phyloP scores from a whole-genome alignment of 1,140 invertebrate genomes.

The Drosophila bifasciata region DNA sequence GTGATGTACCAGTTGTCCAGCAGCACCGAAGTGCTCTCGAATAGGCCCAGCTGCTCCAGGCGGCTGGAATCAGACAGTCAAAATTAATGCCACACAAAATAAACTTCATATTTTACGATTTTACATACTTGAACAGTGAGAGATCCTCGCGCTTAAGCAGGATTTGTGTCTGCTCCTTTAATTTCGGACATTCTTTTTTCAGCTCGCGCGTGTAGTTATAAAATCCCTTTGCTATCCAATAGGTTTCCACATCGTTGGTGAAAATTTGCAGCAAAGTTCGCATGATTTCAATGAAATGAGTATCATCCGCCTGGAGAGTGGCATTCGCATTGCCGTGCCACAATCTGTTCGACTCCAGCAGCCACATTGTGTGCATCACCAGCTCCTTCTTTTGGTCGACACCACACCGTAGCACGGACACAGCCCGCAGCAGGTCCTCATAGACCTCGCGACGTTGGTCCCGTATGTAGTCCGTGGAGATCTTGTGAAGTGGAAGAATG shows the following conservation, averaged over 20 bases:
- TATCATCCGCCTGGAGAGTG: slow-evolving; percentile 85
- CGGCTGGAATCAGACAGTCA: slow-evolving; percentile 78
- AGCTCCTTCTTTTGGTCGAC: slow-evolving; percentile 85
- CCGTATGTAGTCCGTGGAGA: slow-evolving; percentile 90
- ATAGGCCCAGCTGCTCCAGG: slow-evolving; percentile 85
- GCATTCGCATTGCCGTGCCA: slow-evolving; percentile 87
- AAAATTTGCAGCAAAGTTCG: slow-evolving; percentile 88
- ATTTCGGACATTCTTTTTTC: slow-evolving; percentile 87
- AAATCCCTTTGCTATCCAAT: slow-evolving; percentile 91
- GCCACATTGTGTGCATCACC: slow-evolving; percentile 90
- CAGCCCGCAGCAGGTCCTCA: slow-evolving; percentile 89
- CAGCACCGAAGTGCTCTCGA: slow-evolving; percentile 86
- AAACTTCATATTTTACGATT: too few species aligned
- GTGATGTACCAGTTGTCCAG: slow-evolving; percentile 91
- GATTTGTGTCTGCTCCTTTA: slow-evolving; percentile 87
- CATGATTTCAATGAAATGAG: slow-evolving; percentile 87
- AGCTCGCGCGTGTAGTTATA: slow-evolving; percentile 88
- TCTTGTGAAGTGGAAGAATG: slow-evolving; percentile 88
- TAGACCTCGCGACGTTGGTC: slow-evolving; percentile 90
- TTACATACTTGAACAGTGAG: slow-evolving; percentile 86
- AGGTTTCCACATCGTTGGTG: slow-evolving; percentile 90
- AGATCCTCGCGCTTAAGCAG: slow-evolving; percentile 90
- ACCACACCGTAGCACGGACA: slow-evolving; percentile 87
- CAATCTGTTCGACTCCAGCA: slow-evolving; percentile 88
- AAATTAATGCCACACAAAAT: too few species aligned